Base-by-base conservation (phyloP, 2,113 vertebrate genomes). In the Aplodontia rufa region DNA sequence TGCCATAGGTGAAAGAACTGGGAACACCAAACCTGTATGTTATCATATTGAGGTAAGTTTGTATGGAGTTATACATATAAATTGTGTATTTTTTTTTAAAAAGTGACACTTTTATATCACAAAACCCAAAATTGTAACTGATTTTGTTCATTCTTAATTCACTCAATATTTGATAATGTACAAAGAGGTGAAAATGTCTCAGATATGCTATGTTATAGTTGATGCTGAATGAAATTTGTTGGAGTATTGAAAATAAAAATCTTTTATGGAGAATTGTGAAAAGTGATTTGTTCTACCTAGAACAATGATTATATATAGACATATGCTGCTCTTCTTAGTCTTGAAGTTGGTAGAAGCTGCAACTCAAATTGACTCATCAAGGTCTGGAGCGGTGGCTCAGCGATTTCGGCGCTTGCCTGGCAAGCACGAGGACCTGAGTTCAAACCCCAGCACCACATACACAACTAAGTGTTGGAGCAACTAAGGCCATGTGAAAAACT, bases 351-450 rank as follows among this genome's bases (percentile, higher is more conserved):
- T 93, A 68, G 76, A 95, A 97, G 62, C 55, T 69, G 93, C 92
- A 94, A 80, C 64, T 95, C 81, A 96, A 32, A 86, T n/a, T 93
- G 88, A 96, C 92, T 97, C 86, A 75, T 95, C 90, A 96, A 76
- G n/a, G n/a, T n/a, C n/a, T n/a, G n/a, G n/a, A n/a, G n/a, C n/a
- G n/a, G n/a, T n/a, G n/a, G n/a, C n/a, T n/a, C n/a, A n/a, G n/a
- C n/a, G n/a, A n/a, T n/a, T n/a, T n/a, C n/a, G n/a, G n/a, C n/a
- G n/a, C n/a, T n/a, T n/a, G n/a, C n/a, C n/a, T n/a, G n/a, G n/a
- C n/a, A n/a, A n/a, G n/a, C n/a, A n/a, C n/a, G n/a, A n/a, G n/a
- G n/a, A n/a, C n/a, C n/a, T n/a, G n/a, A n/a, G n/a, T n/a, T n/a
- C n/a, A n/a, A n/a, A n/a, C n/a, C n/a, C n/a, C n/a, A n/a, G n/a